A percentile compares a stretch with the other conserved stretches of the same genome.
phyloP scores from a whole-genome alignment of 2,113 vertebrate species.

The Bambusicola thoracicus region DNA sequence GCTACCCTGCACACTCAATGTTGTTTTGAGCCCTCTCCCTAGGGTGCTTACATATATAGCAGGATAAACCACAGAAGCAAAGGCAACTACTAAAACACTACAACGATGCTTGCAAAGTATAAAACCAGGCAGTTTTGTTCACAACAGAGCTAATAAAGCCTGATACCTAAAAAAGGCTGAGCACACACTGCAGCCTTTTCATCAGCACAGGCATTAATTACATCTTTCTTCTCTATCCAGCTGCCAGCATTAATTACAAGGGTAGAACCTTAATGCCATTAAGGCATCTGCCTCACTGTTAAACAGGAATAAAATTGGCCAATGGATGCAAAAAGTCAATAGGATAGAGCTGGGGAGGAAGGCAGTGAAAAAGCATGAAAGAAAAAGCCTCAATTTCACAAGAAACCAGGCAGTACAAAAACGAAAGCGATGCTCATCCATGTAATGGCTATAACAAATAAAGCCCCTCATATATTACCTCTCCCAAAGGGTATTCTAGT shows the following conservation, averaged over 20 bases:
- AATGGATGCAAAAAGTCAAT: not conserved
- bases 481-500: not conserved
- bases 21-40: conserved; percentile 12
- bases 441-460: not conserved
- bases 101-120: not conserved
- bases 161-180: not conserved
- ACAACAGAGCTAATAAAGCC: conserved; percentile 22
- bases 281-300: conserved; percentile 27
- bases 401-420: conserved; percentile 26
- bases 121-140: not conserved
- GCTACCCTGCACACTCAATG: not conserved
- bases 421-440: not conserved
- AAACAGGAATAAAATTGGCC: conserved; percentile 22
- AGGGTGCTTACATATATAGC: not conserved
- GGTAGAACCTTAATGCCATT: conserved; percentile 17
- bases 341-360: not conserved
- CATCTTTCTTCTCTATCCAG: not conserved
- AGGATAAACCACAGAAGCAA: conserved; percentile 6
- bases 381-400: conserved; percentile 13
- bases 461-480: accelerated
- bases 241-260: conserved; percentile 16
- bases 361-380: not conserved
- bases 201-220: conserved; percentile 47
- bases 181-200: not conserved
- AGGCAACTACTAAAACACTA: not conserved